These are phyloP conservation scores for Rhinolophus ferrumequinum DNA, from an alignment of 2,113 vertebrate species.

Conservation along the genomic window DNA sequence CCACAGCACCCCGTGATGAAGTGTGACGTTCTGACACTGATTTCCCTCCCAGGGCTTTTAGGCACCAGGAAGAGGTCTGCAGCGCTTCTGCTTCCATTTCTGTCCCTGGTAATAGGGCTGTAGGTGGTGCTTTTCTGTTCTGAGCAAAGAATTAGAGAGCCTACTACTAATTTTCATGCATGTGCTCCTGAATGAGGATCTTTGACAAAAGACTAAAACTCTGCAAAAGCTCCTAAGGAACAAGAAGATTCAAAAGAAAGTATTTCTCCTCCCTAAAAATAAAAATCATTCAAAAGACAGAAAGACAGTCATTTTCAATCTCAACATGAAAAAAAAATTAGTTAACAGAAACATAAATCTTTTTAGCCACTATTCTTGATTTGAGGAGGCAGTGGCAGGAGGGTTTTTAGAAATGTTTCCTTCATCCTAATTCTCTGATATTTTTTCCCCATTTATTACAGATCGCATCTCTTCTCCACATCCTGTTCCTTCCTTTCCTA, in stretches of 20 bases:
- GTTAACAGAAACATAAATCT: neutral
- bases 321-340: neutral
- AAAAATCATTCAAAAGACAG: neutral
- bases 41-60: conserved; percentile 30
- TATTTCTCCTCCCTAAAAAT: neutral
- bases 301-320: conserved; percentile 15
- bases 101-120: neutral
- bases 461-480: neutral
- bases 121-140: neutral
- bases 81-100: neutral
- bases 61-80: neutral
- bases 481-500: neutral
- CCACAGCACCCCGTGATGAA: neutral
- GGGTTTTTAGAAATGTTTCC: neutral
- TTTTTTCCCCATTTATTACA: neutral
- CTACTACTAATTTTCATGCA: neutral
- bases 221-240: neutral
- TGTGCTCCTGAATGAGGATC: neutral
- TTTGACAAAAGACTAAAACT: conserved; percentile 35
- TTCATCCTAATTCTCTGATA: neutral
- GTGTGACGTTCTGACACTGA: conserved; percentile 31
- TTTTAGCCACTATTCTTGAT: neutral
- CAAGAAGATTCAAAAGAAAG: neutral
- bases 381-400: neutral
- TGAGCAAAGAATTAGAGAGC: neutral